Evolutionary conservation across 2,113 vertebrate species (phyloP).

Genomic region (Amazona vittata): DNA sequence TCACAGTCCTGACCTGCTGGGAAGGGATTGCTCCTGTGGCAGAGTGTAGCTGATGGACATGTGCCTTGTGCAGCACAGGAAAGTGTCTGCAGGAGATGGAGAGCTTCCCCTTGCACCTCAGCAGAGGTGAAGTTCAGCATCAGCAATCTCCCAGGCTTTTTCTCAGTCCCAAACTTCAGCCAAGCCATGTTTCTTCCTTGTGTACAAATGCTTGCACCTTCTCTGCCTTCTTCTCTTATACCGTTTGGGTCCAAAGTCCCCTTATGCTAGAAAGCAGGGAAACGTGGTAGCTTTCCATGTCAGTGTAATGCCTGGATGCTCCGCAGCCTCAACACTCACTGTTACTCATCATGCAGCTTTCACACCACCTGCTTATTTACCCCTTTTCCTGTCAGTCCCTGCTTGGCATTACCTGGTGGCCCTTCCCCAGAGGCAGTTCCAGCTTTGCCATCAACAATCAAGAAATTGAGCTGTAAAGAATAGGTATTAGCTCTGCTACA

Average conservation of each 20-base stretch:
- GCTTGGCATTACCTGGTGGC: not conserved
- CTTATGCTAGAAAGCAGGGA: not conserved
- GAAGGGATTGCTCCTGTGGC: not conserved
- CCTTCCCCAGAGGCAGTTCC: not conserved
- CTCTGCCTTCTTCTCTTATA: not conserved
- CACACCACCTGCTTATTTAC: not conserved
- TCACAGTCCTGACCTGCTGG: not conserved
- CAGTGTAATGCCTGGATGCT: not conserved
- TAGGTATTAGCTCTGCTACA: not conserved
- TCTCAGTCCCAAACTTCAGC: not conserved
- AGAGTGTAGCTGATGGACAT: not conserved
- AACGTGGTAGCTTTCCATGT: not conserved
- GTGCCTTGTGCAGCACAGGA: not conserved
- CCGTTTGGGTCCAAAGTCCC: not conserved
- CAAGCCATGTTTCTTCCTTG: not conserved
- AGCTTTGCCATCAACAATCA: not conserved
- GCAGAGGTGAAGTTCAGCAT: not conserved
- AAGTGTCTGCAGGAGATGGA: not conserved
- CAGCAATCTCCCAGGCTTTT: not conserved
- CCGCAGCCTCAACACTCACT: not conserved
- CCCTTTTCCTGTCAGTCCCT: not conserved
- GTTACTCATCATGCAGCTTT: not conserved
- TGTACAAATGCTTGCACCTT: not conserved
- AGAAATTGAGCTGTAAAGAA: not conserved
- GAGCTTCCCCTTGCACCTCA: not conserved